These are phyloP conservation scores for Rhagophthalmus giganteus DNA, from an alignment of 2,888 invertebrate genomes.

Conservation along the genomic window DNA sequence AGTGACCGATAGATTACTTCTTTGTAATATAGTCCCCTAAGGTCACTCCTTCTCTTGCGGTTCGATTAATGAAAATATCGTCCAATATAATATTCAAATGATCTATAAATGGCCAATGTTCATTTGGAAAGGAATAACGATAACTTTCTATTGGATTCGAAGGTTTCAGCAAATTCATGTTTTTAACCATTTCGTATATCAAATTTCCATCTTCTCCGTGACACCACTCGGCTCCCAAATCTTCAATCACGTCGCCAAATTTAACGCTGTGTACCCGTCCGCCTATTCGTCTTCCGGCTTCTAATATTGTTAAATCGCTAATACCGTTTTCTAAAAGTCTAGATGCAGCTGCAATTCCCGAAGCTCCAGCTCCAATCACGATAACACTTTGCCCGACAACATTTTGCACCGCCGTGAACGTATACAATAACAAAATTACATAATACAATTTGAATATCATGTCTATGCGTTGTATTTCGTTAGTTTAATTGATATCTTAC, in stretches of 20 bases:
- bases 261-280: slow-evolving; percentile 44
- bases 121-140: slow-evolving; percentile 41
- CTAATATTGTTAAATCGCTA: slow-evolving; percentile 54
- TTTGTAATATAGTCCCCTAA: neutral
- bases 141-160: slow-evolving; percentile 34
- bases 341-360: slow-evolving; percentile 59
- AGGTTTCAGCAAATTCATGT: slow-evolving; percentile 40
- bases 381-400: slow-evolving; percentile 1
- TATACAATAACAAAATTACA: no score
- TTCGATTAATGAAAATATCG: neutral
- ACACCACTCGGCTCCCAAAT: slow-evolving; percentile 49
- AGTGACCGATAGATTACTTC: no score
- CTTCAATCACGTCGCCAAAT: slow-evolving; percentile 38
- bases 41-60: neutral
- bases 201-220: slow-evolving; percentile 47
- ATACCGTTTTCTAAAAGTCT: slow-evolving; percentile 55
- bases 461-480: no score
- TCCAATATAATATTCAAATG: slow-evolving; percentile 22
- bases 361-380: slow-evolving; percentile 34
- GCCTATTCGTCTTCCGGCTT: slow-evolving; percentile 48
- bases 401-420: no score
- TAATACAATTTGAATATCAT: no score
- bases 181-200: slow-evolving; percentile 46
- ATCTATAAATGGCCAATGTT: slow-evolving; percentile 40
- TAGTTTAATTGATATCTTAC: no score